Base-by-base conservation (phyloP, 2,888 invertebrate genomes). In the Odiellus spinosus region DNA sequence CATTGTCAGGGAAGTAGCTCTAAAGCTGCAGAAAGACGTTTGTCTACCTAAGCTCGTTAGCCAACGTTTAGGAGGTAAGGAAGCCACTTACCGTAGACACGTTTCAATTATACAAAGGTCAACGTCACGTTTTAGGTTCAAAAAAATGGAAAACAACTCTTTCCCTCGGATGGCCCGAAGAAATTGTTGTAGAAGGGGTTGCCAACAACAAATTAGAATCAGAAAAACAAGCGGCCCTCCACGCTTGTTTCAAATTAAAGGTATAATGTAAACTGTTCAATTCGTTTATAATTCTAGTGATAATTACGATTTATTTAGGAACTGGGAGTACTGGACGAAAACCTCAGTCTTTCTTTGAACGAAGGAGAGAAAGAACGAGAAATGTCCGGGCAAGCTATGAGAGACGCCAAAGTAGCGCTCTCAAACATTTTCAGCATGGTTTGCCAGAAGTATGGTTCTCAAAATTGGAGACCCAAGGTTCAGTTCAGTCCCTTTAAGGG, bases 121-220 rank as follows among this genome's bases (percentile, higher is more conserved):
- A n/a, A n/a, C n/a, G n/a, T n/a, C n/a, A n/a, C n/a, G n/a, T n/a
- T n/a, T n/a, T n/a, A 26, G 26, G 26, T 6, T 26, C 26, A 26
- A 26, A 26, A 6, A 26, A 26, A 40, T 52, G 49, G 49, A 44
- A 45, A 41, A 40, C 40, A 11, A 47, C 21, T 21, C 12, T 52
- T 21, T 5, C 21, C 10, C 40, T 52, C 46, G 41, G n/a, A 12
- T 52, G 52, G 52, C 52, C 52, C 17, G 32, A 47, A 40, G 38
- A 41, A 10, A 47, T 52, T 40, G 17, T 40, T 33, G 40, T 45
- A n/a, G 47, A 40, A 33, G 47, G 47, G 1, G 12, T 43, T n/a
- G 42, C 47, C 14, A 43, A 33, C 6, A 52, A 34, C 15, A 52
- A 52, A 43, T 19, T 32, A 18, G 49, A 49, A 20, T 49, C 52